A percentile compares a stretch with the other conserved stretches of the same genome.
phyloP scores from a whole-genome alignment of 2,113 vertebrate species.

The Alethe castanea region DNA sequence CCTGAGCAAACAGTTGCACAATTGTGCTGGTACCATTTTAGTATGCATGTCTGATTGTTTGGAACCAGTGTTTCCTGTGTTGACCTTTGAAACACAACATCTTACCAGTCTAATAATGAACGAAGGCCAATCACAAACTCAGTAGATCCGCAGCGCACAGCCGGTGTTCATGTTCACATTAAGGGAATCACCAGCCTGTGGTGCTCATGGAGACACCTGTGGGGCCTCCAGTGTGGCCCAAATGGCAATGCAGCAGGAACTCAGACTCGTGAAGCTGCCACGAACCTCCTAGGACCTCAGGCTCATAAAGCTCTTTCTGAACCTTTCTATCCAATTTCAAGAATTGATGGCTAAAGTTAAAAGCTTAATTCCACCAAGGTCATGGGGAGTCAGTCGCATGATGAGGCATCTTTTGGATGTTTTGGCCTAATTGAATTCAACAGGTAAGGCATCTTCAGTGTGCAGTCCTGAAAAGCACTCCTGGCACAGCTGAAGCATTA shows the following conservation, averaged over 20 bases:
- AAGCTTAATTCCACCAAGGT: not conserved
- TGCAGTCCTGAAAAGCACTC: not conserved
- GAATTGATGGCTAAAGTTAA: not conserved
- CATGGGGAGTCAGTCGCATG: not conserved
- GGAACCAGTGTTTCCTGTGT: not conserved
- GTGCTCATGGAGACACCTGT: not conserved
- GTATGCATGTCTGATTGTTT: not conserved
- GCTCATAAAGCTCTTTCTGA: not conserved
- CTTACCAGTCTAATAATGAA: slow-evolving; percentile 14
- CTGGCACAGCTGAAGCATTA: not conserved
- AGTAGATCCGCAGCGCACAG: not conserved
- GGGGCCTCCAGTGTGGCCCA: not conserved
- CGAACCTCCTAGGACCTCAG: not conserved
- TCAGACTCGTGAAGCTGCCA: not conserved
- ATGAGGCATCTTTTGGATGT: not conserved
- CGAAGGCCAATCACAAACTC: not conserved
- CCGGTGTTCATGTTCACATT: not conserved
- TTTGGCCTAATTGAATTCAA: not conserved
- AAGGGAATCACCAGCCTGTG: not conserved
- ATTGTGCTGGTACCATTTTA: not conserved
- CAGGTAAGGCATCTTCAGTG: not conserved
- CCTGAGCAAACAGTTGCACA: not conserved
- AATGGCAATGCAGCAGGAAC: not conserved
- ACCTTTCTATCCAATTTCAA: not conserved
- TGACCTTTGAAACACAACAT: not conserved